phyloP scores from a whole-genome alignment of 2,113 vertebrate species.

The Anser cygnoides region DNA sequence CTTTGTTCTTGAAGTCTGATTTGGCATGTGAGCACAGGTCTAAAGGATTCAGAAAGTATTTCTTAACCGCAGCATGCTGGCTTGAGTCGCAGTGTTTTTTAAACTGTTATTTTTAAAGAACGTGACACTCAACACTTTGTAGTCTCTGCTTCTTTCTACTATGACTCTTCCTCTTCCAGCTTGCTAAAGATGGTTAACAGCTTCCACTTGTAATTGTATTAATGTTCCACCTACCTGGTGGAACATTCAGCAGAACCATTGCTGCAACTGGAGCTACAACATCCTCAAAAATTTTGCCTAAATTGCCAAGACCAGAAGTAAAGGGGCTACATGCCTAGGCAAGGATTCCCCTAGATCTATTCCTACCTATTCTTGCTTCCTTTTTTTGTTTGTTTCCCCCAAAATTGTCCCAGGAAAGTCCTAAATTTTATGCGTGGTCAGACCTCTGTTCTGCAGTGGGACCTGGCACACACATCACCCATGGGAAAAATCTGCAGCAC shows the following conservation, averaged over 20 bases:
- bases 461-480: background rate
- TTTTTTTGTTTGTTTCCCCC: background rate
- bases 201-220: background rate
- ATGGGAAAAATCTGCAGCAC: background rate
- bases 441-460: background rate
- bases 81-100: background rate
- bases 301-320: background rate
- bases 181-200: background rate
- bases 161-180: background rate
- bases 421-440: background rate
- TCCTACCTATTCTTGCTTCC: background rate
- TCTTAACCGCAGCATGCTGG: background rate
- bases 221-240: background rate
- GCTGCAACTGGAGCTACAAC: background rate
- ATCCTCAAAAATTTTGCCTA: background rate
- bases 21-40: background rate
- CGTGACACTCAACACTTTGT: background rate
- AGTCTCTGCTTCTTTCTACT: background rate
- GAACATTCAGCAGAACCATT: background rate
- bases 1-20: background rate
- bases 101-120: background rate
- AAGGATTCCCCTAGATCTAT: background rate
- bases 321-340: background rate
- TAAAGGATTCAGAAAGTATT: background rate
- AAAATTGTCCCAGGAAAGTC: background rate